Percentiles rank a stretch among this genome's conserved stretches.
Conservation (phyloP, 2,797 vertebrate genomes). For the Myotis findleyi region DNA sequence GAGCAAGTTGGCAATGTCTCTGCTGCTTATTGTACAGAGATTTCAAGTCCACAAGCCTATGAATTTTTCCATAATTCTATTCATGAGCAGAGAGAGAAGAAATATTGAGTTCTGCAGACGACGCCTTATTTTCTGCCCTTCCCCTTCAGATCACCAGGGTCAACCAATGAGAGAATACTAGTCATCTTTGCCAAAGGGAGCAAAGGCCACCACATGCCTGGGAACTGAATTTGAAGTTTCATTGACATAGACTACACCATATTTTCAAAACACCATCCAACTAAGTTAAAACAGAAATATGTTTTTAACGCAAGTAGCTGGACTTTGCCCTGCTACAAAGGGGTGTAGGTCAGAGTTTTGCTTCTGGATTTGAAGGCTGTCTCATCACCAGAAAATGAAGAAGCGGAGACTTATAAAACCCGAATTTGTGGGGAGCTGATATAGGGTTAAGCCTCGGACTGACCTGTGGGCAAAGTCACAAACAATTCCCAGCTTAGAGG, state of each 20-base stretch:
- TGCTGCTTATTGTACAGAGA: slow-evolving; percentile 35
- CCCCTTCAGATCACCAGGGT: slow-evolving; percentile 61
- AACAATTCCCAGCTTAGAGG: too few relatives aligned
- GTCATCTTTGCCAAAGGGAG: slow-evolving; percentile 69
- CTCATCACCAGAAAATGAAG: background rate
- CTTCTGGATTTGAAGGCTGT: slow-evolving; percentile 34
- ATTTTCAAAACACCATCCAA: slow-evolving; percentile 67
- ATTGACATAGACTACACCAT: background rate
- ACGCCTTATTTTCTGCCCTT: slow-evolving; percentile 61
- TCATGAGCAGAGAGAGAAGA: background rate
- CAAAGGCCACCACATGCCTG: slow-evolving; percentile 56
- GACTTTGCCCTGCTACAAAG: background rate
- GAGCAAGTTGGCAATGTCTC: slow-evolving; percentile 43
- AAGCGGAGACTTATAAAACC: background rate
- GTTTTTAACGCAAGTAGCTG: slow-evolving; percentile 3
- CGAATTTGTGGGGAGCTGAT: too few relatives aligned
- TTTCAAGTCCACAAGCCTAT: slow-evolving; percentile 58
- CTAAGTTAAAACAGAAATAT: slow-evolving; percentile 77
- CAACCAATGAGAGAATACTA: slow-evolving; percentile 59
- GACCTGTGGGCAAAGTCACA: too few relatives aligned
- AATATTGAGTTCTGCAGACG: slow-evolving; percentile 57
- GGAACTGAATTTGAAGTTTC: slow-evolving; percentile 44
- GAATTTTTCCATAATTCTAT: slow-evolving; percentile 2
- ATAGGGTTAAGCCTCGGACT: too few relatives aligned
- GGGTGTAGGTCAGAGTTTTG: background rate